A percentile compares a stretch with the other conserved stretches of the same genome.
These are phyloP conservation scores for Lobophora halterata DNA, from an alignment of 2,888 invertebrate genomes.

Conservation along the genomic window DNA sequence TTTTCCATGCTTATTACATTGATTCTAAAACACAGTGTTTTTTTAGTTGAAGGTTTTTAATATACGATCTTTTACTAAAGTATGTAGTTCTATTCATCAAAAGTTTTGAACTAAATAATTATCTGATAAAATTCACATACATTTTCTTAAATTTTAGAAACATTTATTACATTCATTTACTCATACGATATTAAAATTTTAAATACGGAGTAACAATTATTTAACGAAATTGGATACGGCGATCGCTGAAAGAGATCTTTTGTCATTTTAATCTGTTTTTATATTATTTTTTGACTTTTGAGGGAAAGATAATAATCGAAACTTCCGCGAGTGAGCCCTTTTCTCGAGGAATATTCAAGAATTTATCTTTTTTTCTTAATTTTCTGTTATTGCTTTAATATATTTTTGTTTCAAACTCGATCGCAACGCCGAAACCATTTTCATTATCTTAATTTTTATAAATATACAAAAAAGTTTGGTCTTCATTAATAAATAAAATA, in stretches of 20 bases:
- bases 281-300: constrained; percentile 21
- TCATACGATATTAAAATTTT: constrained; percentile 44
- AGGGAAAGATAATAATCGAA: constrained; percentile 53
- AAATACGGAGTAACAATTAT: constrained; percentile 62
- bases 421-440: constrained; percentile 36
- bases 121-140: constrained; percentile 51
- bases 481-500: constrained; percentile 42
- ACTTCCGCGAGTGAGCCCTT: constrained; percentile 66
- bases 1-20: constrained; percentile 35
- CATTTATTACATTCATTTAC: constrained; percentile 64
- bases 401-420: constrained; percentile 29
- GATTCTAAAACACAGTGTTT: constrained; percentile 47
- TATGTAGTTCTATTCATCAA: constrained; percentile 48
- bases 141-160: constrained; percentile 46
- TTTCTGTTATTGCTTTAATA: constrained; percentile 22
- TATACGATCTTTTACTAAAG: constrained; percentile 52
- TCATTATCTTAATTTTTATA: constrained; percentile 52
- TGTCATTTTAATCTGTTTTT: constrained; percentile 15
- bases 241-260: constrained; percentile 23
- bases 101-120: constrained; percentile 38
- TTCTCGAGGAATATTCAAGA: constrained; percentile 44
- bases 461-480: constrained; percentile 68
- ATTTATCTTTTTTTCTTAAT: constrained; percentile 47
- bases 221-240: constrained; percentile 40
- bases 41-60: constrained; percentile 47